These are phyloP conservation scores for Platichthys flesus DNA, from an alignment of 2,113 vertebrate genomes.

Conservation along the genomic window DNA sequence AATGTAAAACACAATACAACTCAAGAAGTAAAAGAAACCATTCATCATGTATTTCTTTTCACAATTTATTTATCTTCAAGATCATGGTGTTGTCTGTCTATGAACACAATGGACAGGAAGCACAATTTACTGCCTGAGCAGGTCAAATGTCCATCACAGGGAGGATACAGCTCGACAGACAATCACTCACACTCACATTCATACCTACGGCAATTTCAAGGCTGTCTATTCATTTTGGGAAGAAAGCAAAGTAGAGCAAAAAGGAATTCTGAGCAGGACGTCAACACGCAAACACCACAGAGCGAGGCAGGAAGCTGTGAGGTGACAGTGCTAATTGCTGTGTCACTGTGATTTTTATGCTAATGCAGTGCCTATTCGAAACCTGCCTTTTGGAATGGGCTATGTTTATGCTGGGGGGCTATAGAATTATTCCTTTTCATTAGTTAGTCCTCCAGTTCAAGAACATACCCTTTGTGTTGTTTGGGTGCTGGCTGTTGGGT, in stretches of 20 bases:
- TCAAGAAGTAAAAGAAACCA: too few species aligned
- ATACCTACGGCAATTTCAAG: slow-evolving; percentile 18
- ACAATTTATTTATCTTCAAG: not conserved
- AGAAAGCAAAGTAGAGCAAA: not conserved
- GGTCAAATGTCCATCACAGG: not conserved
- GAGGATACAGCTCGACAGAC: slow-evolving; percentile 18
- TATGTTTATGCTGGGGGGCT: too few species aligned
- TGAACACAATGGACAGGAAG: not conserved
- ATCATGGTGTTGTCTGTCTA: not conserved
- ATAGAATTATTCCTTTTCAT: too few species aligned
- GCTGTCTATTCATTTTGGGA: slow-evolving; percentile 28
- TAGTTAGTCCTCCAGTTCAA: too few species aligned
- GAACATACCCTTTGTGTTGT: too few species aligned
- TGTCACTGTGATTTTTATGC: not conserved
- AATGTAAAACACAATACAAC: too few species aligned
- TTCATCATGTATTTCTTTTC: not conserved
- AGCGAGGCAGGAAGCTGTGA: not conserved
- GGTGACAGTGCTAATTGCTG: not conserved
- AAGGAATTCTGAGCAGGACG: too few species aligned
- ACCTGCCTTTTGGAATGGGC: too few species aligned
- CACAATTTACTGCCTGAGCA: not conserved
- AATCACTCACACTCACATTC: not conserved
- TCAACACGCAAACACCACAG: not conserved
- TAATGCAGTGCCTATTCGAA: too few species aligned
- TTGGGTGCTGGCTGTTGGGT: too few species aligned